These are phyloP conservation scores for Cephonodes hylas DNA, from an alignment of 2,888 invertebrate species.

Conservation along the genomic window DNA sequence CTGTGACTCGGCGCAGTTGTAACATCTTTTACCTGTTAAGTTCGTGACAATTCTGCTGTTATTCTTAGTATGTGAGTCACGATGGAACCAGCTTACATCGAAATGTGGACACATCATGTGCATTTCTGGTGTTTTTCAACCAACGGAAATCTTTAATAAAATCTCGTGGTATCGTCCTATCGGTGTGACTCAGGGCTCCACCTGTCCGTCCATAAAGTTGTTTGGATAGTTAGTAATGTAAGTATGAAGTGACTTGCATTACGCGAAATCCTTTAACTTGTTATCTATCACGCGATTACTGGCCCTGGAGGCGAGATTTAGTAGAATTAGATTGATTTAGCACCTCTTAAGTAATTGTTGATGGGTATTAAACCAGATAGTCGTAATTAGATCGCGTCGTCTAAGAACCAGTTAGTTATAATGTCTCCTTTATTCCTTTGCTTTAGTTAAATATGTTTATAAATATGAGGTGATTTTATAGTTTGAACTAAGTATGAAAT, in stretches of 20 bases:
- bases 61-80: constrained; percentile 43
- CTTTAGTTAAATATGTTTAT: too few relatives aligned
- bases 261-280: neutral
- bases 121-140: constrained; percentile 34
- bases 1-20: constrained; percentile 21
- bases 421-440: too few relatives aligned
- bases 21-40: constrained; percentile 40
- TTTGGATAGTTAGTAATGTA: constrained; percentile 39
- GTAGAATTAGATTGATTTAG: neutral
- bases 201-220: constrained; percentile 24
- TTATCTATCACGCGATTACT: neutral
- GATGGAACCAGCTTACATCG: constrained; percentile 26
- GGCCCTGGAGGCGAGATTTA: neutral
- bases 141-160: constrained; percentile 48
- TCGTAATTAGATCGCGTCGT: too few relatives aligned
- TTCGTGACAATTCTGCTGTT: constrained; percentile 24
- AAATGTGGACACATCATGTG: constrained; percentile 38
- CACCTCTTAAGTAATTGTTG: neutral
- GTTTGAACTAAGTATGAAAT: too few relatives aligned
- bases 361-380: too few relatives aligned
- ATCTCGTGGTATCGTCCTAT: constrained; percentile 38
- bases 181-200: constrained; percentile 36
- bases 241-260: neutral
- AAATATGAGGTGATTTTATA: too few relatives aligned
- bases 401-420: too few relatives aligned